A percentile compares a stretch with the other conserved stretches of the same genome.
Evolutionary conservation across 2,888 invertebrate genomes (phyloP).

Genomic region (Lasioglossum oenotherae): DNA sequence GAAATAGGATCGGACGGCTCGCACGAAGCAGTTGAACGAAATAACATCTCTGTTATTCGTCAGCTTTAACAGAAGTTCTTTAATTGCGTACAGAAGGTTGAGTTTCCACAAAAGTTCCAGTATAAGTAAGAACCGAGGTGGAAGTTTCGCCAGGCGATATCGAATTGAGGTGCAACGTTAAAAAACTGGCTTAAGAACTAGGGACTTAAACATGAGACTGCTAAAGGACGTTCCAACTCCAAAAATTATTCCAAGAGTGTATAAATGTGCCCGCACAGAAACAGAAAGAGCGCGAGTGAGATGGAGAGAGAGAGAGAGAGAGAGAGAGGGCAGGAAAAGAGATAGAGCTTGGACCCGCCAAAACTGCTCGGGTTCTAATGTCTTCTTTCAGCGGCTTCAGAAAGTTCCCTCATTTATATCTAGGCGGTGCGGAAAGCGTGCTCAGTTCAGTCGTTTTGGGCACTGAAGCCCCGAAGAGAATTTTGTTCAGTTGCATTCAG

Average conservation of each 20-base stretch:
- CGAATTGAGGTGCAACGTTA: conserved; percentile 28
- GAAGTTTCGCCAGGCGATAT: conserved; percentile 24
- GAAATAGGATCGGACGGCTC: neutral
- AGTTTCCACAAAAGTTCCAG: conserved; percentile 5
- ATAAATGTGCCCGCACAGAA: conserved; percentile 33
- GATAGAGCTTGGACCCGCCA: conserved; percentile 29
- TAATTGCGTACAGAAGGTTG: neutral
- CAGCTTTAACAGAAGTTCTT: neutral
- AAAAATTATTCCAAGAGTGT: conserved; percentile 58
- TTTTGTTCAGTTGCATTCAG: conserved; percentile 68
- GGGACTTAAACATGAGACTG: conserved; percentile 59
- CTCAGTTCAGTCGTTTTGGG: conserved; percentile 68
- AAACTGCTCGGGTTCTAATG: conserved; percentile 59
- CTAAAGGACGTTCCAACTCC: conserved; percentile 51
- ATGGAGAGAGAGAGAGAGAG: neutral
- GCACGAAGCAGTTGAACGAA: neutral
- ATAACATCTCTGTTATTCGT: neutral
- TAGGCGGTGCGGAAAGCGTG: conserved; percentile 62
- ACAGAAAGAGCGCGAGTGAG: neutral
- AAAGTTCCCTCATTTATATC: conserved; percentile 74
- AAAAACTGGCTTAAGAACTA: conserved; percentile 36
- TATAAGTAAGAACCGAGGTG: conserved; percentile 5
- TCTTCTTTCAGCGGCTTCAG: conserved; percentile 63
- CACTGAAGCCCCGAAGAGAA: conserved; percentile 50
- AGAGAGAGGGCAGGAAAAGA: neutral